phyloP scores from a whole-genome alignment of 1,140 invertebrate genomes.

The Tetranychus urticae region DNA sequence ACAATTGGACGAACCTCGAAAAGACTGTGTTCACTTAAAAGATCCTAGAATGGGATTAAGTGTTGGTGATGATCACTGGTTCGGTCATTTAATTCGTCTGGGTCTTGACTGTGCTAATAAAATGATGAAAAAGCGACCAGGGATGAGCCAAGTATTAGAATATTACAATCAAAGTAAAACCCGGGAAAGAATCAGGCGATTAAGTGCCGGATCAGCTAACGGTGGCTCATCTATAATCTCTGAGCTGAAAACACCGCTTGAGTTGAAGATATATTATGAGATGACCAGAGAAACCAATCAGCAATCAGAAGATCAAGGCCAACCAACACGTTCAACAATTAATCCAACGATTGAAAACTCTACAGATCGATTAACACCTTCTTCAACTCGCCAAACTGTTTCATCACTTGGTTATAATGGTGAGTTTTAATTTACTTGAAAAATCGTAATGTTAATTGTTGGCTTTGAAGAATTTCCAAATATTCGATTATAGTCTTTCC shows the following conservation, averaged over 20 bases:
- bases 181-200: constrained; percentile 2
- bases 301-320: too few relatives aligned
- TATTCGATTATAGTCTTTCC: too few relatives aligned
- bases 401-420: too few relatives aligned
- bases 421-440: too few relatives aligned
- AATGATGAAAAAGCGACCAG: constrained; percentile 31
- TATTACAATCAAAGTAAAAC: constrained; percentile 6
- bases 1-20: neutral
- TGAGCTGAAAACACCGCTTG: constrained; percentile 6
- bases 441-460: too few relatives aligned
- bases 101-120: constrained; percentile 30
- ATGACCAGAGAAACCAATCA: neutral
- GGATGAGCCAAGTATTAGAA: constrained; percentile 27
- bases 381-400: too few relatives aligned
- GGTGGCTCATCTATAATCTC: neutral
- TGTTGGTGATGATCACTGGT: constrained; percentile 27
- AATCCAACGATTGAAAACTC: too few relatives aligned
- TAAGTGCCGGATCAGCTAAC: neutral
- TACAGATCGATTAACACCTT: too few relatives aligned
- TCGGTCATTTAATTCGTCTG: constrained; percentile 28
- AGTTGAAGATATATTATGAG: constrained; percentile 10
- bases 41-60: constrained; percentile 19
- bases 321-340: too few relatives aligned
- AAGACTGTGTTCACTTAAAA: neutral
- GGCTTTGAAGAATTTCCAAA: too few relatives aligned